These are phyloP conservation scores for Oscheius onirici DNA, from an alignment of 2,888 invertebrate species.

Conservation along the genomic window DNA sequence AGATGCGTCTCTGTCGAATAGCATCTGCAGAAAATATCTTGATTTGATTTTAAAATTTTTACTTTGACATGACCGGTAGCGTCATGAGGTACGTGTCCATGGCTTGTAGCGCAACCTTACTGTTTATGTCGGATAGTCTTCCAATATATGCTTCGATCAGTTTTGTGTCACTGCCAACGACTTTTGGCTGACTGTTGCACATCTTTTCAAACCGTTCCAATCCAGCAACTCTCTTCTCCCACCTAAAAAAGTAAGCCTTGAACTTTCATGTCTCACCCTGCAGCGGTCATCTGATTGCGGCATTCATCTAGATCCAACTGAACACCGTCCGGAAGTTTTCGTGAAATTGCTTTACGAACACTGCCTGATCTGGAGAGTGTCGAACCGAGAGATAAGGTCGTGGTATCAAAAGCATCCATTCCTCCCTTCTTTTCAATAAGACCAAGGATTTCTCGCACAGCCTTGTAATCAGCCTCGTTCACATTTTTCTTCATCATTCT, in stretches of 20 bases:
- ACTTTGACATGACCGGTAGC: conserved; percentile 49
- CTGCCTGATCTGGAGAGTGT: conserved; percentile 46
- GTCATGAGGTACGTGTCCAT: conserved; percentile 53
- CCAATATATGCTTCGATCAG: conserved; percentile 56
- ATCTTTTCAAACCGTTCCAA: conserved; percentile 51
- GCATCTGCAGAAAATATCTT: conserved; percentile 35
- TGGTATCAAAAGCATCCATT: conserved; percentile 42
- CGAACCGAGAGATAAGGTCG: conserved; percentile 36
- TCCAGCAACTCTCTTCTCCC: conserved; percentile 50
- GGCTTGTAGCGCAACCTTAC: conserved; percentile 49
- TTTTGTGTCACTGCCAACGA: conserved; percentile 52
- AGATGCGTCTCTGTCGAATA: conserved; percentile 53
- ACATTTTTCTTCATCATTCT: conserved; percentile 48
- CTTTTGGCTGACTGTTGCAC: conserved; percentile 37
- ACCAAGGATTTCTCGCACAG: conserved; percentile 45
- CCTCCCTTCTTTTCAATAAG: conserved; percentile 54
- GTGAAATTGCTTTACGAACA: conserved; percentile 38
- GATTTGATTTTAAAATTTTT: not conserved
- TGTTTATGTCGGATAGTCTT: conserved; percentile 52
- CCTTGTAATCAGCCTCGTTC: conserved; percentile 41
- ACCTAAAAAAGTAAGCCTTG: conserved; percentile 25
- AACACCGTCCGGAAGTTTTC: conserved; percentile 51
- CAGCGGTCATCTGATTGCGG: conserved; percentile 44
- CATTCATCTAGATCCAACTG: conserved; percentile 56
- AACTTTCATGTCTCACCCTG: conserved; percentile 13